phyloP scores from a whole-genome alignment of 2,888 invertebrate genomes.

The Nudaria mundana region DNA sequence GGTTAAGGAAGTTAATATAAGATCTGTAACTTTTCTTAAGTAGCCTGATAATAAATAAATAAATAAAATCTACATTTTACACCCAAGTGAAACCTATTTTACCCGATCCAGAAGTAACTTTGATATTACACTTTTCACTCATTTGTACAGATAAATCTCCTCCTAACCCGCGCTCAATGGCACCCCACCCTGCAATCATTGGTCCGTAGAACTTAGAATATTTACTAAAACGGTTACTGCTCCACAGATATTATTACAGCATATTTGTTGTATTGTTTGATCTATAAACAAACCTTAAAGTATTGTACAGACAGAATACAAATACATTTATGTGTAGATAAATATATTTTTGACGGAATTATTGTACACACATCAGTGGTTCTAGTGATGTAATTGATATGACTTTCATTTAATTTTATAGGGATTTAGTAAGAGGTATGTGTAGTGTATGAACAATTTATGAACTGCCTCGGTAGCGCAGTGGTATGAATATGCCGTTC shows the following conservation, averaged over 20 bases:
- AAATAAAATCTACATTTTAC: too few species aligned
- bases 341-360: background rate
- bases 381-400: constrained; percentile 14
- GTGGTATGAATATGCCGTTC: too few species aligned
- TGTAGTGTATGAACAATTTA: too few species aligned
- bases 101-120: too few species aligned
- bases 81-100: too few species aligned
- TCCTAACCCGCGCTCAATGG: constrained; percentile 27
- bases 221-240: constrained; percentile 52
- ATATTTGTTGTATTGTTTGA: constrained; percentile 49
- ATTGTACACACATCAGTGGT: constrained; percentile 15
- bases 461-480: too few species aligned
- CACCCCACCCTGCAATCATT: constrained; percentile 31
- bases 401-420: constrained; percentile 19
- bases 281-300: constrained; percentile 41
- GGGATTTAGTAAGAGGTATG: too few species aligned
- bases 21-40: too few species aligned
- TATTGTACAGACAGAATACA: constrained; percentile 28
- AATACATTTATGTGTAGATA: constrained; percentile 19
- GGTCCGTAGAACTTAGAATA: constrained; percentile 56
- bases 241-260: constrained; percentile 45
- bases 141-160: background rate
- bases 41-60: too few species aligned
- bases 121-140: too few species aligned
- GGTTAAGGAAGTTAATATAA: too few species aligned